Percentiles rank a stretch among this genome's conserved stretches.
Evolutionary conservation across 2,797 vertebrate genomes (phyloP).

Genomic region (Gephyroberyx darwinii): DNA sequence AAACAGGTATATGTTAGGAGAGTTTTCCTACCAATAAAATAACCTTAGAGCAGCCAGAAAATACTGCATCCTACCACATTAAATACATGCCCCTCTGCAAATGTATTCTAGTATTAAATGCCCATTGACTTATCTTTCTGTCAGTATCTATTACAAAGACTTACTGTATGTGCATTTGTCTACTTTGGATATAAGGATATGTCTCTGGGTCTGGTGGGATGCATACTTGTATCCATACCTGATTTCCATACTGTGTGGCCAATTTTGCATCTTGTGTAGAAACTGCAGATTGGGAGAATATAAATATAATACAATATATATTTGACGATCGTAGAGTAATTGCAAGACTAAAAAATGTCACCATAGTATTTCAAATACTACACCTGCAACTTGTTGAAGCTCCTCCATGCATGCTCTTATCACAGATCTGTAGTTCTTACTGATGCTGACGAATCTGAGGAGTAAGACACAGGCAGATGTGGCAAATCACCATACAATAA

Average conservation of each 20-base stretch:
- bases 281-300: conserved; percentile 76
- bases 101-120: background rate
- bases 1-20: conserved; percentile 13
- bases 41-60: background rate
- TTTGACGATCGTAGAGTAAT: background rate
- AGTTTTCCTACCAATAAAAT: background rate
- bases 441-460: conserved; percentile 91
- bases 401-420: conserved; percentile 97
- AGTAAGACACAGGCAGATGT: conserved; percentile 4
- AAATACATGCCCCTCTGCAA: background rate
- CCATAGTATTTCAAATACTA: conserved; percentile 36
- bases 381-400: conserved; percentile 90
- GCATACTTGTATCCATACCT: conserved; percentile 77
- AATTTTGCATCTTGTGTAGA: conserved; percentile 79
- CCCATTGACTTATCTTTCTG: background rate
- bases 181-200: background rate
- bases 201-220: background rate
- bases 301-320: too few relatives aligned
- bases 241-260: conserved; percentile 85
- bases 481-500: background rate
- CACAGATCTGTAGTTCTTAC: conserved; percentile 96
- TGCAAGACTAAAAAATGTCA: background rate
- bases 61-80: background rate
- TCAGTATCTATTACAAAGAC: background rate
- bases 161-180: too few relatives aligned